Evolutionary conservation across 2,888 invertebrate species (phyloP).

Genomic region (Bellardia bayeri): DNA sequence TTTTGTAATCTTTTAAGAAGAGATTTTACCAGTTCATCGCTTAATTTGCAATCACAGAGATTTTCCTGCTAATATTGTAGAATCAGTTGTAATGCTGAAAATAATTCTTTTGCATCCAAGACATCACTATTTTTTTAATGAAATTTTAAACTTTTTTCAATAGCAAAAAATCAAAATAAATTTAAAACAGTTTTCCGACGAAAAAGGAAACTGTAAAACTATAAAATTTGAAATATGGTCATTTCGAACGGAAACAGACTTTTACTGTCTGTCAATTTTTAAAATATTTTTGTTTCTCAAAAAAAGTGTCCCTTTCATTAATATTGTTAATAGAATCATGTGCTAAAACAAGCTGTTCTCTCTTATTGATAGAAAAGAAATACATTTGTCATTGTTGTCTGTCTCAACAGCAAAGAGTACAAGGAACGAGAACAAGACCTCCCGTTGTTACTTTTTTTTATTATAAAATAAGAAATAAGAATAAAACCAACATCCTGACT

Average conservation of each 20-base stretch:
- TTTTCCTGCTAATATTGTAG: too few relatives aligned
- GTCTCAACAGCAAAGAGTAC: constrained; percentile 74
- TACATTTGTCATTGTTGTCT: constrained; percentile 81
- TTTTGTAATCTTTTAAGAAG: too few relatives aligned
- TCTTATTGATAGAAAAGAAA: constrained; percentile 77
- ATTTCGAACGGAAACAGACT: constrained; percentile 67
- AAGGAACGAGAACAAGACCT: constrained; percentile 76
- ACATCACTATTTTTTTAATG: too few relatives aligned
- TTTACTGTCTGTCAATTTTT: constrained; percentile 54
- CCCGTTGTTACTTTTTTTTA: constrained; percentile 77
- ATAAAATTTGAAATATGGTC: constrained; percentile 67
- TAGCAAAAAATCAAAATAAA: background rate
- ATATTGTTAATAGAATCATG: constrained; percentile 66
- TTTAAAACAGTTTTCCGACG: constrained; percentile 1
- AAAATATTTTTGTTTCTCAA: constrained; percentile 14
- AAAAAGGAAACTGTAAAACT: constrained; percentile 36
- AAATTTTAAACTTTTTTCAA: background rate
- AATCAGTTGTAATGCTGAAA: too few relatives aligned
- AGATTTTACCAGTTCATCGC: too few relatives aligned
- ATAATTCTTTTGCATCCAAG: too few relatives aligned
- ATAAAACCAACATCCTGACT: constrained; percentile 78
- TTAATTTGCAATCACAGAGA: too few relatives aligned
- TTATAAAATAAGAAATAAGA: constrained; percentile 39
- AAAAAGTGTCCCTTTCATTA: constrained; percentile 56
- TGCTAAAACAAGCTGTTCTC: constrained; percentile 75